Evolutionary conservation across 2,888 invertebrate genomes (phyloP), one percentile per base, ranked within the genome.

Genomic region (Anaspis maculata): DNA sequence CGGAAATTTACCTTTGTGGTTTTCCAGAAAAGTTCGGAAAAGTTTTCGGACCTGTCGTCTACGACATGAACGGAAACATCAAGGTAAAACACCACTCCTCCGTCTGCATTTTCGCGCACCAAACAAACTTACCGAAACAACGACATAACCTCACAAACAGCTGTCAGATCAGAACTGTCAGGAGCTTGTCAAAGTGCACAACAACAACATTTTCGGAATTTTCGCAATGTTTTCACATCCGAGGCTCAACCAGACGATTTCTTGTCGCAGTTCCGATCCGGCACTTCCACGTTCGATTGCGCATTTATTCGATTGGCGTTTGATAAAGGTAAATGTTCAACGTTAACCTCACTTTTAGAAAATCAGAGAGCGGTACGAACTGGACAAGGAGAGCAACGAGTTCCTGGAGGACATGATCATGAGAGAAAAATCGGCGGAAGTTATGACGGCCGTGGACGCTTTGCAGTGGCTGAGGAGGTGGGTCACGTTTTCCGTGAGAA

Each of bases 401-500:
- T 80, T 76, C 54, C 59, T 87, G 37, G 74, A 85, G 44, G 79
- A 81, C 54, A 71, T 85, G 66, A 73, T 86, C 52, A 57, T 76
- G 32, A 59, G 66, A 35, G 83, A 83, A 59, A 67, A 72, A 45
- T 61, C 66, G 31, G 62, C 67, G 32, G 73, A 73, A 24, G 66
- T 68, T 46, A 57, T 61, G 36, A 50, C 65, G 39, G 77, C 74
- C 14, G 71, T 71, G 13, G 78, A 79, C 54, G 76, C 83, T 30
- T 62, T 86, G 33, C 62, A 83, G 27, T 87, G 87, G 86, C 67
- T 87, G 2, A 79, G 79, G 62, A 78, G 82, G 83, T 81, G n/a
- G n/a, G n/a, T n/a, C n/a, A n/a, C n/a, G n/a, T n/a, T 64, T 19
- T 15, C 15, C 15, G 7, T 24, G 11, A 27, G 12, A 33, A 23